Base-by-base conservation (phyloP, 2,888 invertebrate species). In the Aradus depressus region DNA sequence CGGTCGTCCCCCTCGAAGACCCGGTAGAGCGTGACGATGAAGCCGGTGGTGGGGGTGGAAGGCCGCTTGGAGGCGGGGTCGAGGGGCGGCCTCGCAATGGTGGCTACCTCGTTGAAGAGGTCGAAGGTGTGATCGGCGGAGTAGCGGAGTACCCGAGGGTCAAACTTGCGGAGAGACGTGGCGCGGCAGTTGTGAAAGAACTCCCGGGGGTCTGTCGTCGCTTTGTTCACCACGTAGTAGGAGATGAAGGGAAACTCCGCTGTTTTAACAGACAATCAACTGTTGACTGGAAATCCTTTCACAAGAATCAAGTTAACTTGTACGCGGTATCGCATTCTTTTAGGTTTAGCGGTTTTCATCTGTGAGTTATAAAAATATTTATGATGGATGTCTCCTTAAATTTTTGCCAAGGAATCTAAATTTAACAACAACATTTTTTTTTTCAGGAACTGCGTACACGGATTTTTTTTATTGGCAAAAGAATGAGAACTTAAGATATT, bases 1-100 rank as follows among this genome's bases (percentile, higher is more conserved):
- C 89, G 81, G 68, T 92, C 92, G 66, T 92, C 91, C 31, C 92
- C 92, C 70, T 91, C 90, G 68, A 91, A 91, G 19, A 91, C 91
- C 75, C 89, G 89, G 70, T 89, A 92, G 63, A 92, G 88, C 62
- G 89, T 89, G 61, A 92, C 84, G 65, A 92, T 88, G 67, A 86
- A 92, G 43, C 90, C 92, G 22, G 91, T 90, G 57, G 82, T 74
- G 53, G 84, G 75, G 50, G 85, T 82, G 64, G 83, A 84, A 4
- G 83, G 80, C 65, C 84, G 82, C 66, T 84, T 81, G 47, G 83
- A 77, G 44, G 83, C 82, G 63, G 84, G 86, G 62, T 78, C 82
- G 60, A 90, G 75, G 0, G 91, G 91, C 37, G 90, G 91, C 59
- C 90, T 71, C 60, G 89, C 89, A 60, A 91, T 90, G 66, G 89